A percentile compares a stretch with the other conserved stretches of the same genome.
Conservation (phyloP, 1,140 invertebrate genomes). For the Drosophila ambigua region DNA sequence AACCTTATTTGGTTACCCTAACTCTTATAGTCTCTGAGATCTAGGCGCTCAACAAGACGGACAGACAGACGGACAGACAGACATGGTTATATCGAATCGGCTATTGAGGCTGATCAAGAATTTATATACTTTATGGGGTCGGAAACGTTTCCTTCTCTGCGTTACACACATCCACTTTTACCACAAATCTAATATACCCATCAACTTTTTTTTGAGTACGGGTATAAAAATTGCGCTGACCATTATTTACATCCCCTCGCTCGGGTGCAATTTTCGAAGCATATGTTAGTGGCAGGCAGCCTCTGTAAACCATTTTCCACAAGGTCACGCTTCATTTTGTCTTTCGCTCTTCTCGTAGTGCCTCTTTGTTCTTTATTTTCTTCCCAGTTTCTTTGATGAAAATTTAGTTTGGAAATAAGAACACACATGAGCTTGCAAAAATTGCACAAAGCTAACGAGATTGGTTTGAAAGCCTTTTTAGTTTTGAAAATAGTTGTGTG, state of each 20-base stretch:
- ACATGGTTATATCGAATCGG: too few species aligned
- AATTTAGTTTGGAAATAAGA: slow-evolving; percentile 25
- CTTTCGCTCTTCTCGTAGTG: background rate
- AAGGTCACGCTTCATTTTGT: slow-evolving; percentile 48
- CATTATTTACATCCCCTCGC: slow-evolving; percentile 5
- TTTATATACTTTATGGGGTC: too few species aligned
- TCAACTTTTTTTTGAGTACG: too few species aligned
- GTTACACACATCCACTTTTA: too few species aligned
- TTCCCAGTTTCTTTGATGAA: background rate
- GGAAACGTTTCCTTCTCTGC: too few species aligned
- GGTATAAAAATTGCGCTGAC: slow-evolving; percentile 23
- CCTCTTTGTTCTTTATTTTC: slow-evolving; percentile 14
- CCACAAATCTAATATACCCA: too few species aligned
- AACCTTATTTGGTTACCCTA: too few species aligned
- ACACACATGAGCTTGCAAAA: slow-evolving; percentile 38
- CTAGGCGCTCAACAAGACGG: too few species aligned
- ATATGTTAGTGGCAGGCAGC: slow-evolving; percentile 52
- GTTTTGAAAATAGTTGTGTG: background rate
- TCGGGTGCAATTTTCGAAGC: slow-evolving; percentile 24
- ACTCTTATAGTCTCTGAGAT: too few species aligned
- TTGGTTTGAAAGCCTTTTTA: background rate
- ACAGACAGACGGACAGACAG: too few species aligned
- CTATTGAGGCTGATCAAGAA: too few species aligned
- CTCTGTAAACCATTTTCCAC: slow-evolving; percentile 42
- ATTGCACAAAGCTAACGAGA: background rate